These are phyloP conservation scores for Oxytorus armatus DNA, from an alignment of 2,888 invertebrate species.

Conservation along the genomic window DNA sequence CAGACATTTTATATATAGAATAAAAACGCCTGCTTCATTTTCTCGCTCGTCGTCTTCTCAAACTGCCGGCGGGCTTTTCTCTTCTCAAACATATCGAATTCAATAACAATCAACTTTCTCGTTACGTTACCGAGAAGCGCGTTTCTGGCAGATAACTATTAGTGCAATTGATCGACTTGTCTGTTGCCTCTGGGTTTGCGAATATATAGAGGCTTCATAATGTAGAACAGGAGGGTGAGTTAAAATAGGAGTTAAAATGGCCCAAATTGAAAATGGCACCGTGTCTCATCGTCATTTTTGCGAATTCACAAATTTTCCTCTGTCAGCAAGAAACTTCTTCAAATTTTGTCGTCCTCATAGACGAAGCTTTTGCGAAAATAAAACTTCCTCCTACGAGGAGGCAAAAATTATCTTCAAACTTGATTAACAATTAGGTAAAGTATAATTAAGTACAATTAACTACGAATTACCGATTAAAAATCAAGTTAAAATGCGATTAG, in stretches of 20 bases:
- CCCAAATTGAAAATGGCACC: neutral
- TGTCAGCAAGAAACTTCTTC: too few species aligned
- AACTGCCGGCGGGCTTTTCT: conserved; percentile 36
- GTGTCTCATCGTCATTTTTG: too few species aligned
- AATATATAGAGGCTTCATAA: conserved; percentile 2
- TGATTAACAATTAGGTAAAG: neutral
- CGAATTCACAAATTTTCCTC: too few species aligned
- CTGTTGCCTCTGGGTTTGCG: neutral
- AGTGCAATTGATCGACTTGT: neutral
- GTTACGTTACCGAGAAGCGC: neutral
- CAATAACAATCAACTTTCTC: conserved; percentile 48
- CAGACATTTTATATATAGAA: neutral
- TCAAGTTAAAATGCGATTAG: neutral
- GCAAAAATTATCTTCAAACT: neutral
- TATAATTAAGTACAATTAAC: neutral
- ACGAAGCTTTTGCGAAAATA: too few species aligned
- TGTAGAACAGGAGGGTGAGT: neutral
- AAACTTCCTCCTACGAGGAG: too few species aligned
- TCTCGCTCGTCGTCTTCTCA: conserved; percentile 12
- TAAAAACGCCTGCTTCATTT: conserved; percentile 1
- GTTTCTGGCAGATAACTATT: conserved; percentile 9
- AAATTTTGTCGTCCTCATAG: too few species aligned
- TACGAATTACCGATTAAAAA: neutral
- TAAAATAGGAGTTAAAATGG: too few species aligned
- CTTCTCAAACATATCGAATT: conserved; percentile 43